These are phyloP conservation scores for Spicauda simplicius DNA, from an alignment of 2,888 invertebrate genomes.

Conservation along the genomic window DNA sequence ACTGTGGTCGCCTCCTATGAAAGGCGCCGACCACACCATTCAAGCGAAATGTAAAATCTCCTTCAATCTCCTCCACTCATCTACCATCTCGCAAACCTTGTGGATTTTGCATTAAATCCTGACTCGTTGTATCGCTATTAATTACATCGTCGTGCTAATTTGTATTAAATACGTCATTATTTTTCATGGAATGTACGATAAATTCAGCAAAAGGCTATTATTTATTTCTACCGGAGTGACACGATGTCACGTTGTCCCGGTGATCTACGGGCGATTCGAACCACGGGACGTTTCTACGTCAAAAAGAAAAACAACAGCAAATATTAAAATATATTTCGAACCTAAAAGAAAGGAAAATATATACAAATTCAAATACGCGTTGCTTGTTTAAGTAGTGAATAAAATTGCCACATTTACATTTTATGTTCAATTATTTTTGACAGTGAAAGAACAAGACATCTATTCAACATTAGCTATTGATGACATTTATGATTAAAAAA, in stretches of 20 bases:
- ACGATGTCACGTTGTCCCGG: slow-evolving; percentile 31
- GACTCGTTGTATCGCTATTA: background rate
- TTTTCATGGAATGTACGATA: slow-evolving; percentile 25
- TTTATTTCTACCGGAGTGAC: slow-evolving; percentile 33
- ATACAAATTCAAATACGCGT: no score
- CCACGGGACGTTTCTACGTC: slow-evolving; percentile 25
- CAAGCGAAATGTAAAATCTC: no score
- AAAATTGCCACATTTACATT: no score
- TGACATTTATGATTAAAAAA: no score
- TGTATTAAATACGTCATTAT: slow-evolving; percentile 27
- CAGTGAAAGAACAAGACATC: no score
- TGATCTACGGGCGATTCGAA: slow-evolving; percentile 32
- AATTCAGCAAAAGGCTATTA: slow-evolving; percentile 32
- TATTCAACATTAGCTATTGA: no score
- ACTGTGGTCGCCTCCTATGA: no score
- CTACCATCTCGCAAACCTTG: no score
- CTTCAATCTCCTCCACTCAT: no score
- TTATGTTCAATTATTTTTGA: no score
- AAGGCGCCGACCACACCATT: no score
- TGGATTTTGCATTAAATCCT: background rate
- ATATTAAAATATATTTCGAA: background rate
- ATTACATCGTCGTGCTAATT: slow-evolving; percentile 21
- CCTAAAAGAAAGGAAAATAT: background rate
- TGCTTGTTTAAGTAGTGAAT: no score
- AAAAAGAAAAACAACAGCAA: slow-evolving; percentile 19